These are phyloP conservation scores for Megaceryle maxima DNA, from an alignment of 2,113 vertebrate genomes.

Conservation along the genomic window DNA sequence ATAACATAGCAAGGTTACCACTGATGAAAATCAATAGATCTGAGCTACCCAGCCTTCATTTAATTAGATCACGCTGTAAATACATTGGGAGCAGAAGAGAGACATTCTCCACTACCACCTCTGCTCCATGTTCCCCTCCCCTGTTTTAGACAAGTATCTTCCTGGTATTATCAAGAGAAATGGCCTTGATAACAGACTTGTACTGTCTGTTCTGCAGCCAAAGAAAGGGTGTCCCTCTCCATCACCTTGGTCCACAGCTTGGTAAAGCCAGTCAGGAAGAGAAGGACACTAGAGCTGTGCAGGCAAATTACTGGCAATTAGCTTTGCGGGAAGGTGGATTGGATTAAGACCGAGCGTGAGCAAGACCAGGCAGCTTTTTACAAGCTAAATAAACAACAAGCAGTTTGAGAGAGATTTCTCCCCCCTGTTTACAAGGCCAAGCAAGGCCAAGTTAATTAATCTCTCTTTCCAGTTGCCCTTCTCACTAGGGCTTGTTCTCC, in stretches of 20 bases:
- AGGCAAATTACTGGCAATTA: slow-evolving; percentile 6
- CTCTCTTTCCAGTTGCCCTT: slow-evolving; percentile 53
- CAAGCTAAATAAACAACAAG: slow-evolving; percentile 48
- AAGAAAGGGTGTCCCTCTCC: background rate
- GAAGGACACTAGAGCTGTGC: background rate
- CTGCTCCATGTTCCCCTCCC: background rate
- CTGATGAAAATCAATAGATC: slow-evolving; percentile 71
- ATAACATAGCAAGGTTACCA: slow-evolving; percentile 68
- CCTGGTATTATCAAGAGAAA: slow-evolving; percentile 20
- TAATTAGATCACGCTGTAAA: slow-evolving; percentile 56
- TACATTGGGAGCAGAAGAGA: background rate
- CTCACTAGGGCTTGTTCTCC: slow-evolving; percentile 49
- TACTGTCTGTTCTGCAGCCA: background rate
- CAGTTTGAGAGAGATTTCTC: slow-evolving; percentile 35
- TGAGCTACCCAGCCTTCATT: slow-evolving; percentile 23
- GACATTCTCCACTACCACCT: background rate
- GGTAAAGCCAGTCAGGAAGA: background rate
- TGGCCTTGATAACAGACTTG: background rate
- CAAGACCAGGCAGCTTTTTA: slow-evolving; percentile 31
- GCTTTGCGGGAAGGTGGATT: background rate
- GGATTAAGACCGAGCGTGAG: slow-evolving; percentile 8
- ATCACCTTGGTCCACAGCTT: background rate
- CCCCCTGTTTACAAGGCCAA: slow-evolving; percentile 31
- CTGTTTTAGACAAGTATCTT: background rate
- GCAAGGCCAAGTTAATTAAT: slow-evolving; percentile 61